Conservation (phyloP, 2,113 vertebrate genomes). For the Dolichotis patagonum region DNA sequence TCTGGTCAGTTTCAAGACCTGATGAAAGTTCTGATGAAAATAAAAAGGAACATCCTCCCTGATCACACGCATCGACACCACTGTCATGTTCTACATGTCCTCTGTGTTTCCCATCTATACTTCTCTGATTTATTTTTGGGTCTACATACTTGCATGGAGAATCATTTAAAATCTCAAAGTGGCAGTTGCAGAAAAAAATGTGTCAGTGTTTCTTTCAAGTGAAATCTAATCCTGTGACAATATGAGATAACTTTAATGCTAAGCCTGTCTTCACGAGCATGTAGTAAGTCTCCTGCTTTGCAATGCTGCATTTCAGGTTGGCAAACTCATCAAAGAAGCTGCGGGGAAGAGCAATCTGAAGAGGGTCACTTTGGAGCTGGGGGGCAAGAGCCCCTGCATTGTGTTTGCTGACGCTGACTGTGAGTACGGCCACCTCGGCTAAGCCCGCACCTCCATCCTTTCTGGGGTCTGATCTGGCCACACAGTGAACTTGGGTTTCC, state of each 20-base stretch:
- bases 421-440: conserved; percentile 83
- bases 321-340: no score
- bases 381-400: conserved; percentile 94
- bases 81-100: background rate
- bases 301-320: conserved; percentile 62
- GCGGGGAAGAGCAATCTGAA: conserved; percentile 94
- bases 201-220: background rate
- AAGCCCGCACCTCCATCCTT: background rate
- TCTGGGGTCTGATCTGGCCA: background rate
- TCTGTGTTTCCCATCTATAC: background rate
- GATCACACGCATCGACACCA: background rate
- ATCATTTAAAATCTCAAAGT: no score
- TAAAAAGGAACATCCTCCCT: background rate
- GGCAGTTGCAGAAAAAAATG: no score
- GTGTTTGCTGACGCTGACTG: conserved; percentile 94
- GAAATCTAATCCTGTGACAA: background rate
- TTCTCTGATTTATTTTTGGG: background rate
- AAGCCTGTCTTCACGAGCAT: background rate
- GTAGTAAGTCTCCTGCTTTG: conserved; percentile 22
- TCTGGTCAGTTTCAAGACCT: background rate
- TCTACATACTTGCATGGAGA: background rate
- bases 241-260: background rate
- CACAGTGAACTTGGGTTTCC: background rate
- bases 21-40: background rate
- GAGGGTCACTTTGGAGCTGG: conserved; percentile 93